phyloP scores from a whole-genome alignment of 2,888 invertebrate genomes.

The Pachymerium ferrugineum region DNA sequence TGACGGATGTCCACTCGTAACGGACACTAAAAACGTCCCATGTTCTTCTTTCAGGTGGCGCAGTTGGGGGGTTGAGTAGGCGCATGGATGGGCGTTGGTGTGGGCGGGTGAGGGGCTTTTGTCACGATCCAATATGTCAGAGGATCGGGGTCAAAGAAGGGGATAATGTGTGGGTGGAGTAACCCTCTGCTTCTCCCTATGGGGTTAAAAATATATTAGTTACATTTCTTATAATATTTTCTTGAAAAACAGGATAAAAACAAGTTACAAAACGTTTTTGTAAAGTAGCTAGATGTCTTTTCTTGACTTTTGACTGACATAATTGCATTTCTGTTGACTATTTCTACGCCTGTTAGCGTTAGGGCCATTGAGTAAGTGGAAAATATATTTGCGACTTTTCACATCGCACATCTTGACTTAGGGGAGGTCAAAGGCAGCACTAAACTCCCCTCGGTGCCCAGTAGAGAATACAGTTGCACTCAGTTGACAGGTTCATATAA shows the following conservation, averaged over 20 bases:
- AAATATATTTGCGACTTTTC: slow-evolving; percentile 7
- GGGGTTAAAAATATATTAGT: no score
- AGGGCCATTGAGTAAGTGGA: slow-evolving; percentile 18
- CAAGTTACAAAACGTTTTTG: no score
- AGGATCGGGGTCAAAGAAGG: slow-evolving; percentile 24
- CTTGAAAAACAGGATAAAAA: no score
- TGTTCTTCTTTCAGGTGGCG: not conserved
- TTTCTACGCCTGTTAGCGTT: slow-evolving; percentile 30
- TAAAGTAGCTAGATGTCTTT: no score
- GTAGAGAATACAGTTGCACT: slow-evolving; percentile 20
- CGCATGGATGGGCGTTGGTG: slow-evolving; percentile 12
- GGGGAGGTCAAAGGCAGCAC: slow-evolving; percentile 19
- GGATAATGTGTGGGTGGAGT: not conserved
- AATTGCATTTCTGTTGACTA: slow-evolving; percentile 32
- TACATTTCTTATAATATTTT: no score
- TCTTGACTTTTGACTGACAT: slow-evolving; percentile 32
- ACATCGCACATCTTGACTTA: slow-evolving; percentile 1
- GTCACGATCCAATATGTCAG: slow-evolving; percentile 1
- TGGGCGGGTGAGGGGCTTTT: not conserved
- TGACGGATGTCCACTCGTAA: slow-evolving; percentile 23
- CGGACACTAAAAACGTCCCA: not conserved
- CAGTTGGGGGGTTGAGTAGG: not conserved
- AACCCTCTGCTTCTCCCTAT: no score
- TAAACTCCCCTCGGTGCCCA: not conserved
- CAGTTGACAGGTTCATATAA: slow-evolving; percentile 24